phyloP scores from a whole-genome alignment of 2,113 vertebrate species.

The Tachysurus vachellii region DNA sequence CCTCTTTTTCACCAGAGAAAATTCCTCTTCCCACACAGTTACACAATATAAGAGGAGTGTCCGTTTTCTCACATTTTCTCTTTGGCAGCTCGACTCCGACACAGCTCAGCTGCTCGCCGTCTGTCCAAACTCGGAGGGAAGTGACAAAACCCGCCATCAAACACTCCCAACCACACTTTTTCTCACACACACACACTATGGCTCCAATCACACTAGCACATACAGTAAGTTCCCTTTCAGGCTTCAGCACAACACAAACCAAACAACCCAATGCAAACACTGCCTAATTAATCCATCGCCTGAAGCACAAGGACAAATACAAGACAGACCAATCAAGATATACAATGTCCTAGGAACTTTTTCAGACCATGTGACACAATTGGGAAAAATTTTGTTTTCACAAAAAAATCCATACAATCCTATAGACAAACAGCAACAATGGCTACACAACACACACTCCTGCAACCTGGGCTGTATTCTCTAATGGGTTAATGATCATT shows the following conservation, averaged over 20 bases:
- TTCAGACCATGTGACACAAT: not conserved
- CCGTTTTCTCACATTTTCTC: slow-evolving; percentile 70
- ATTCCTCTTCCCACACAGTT: slow-evolving; percentile 50
- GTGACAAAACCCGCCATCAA: slow-evolving; percentile 60
- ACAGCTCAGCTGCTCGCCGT: slow-evolving; percentile 61
- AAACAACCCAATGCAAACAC: not conserved
- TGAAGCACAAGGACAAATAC: not conserved
- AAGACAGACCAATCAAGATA: not conserved
- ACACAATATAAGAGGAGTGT: slow-evolving; percentile 35
- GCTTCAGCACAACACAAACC: not conserved
- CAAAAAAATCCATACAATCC: slow-evolving; percentile 55
- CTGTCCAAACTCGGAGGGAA: slow-evolving; percentile 62
- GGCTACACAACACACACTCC: slow-evolving; percentile 38
- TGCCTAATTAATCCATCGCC: not conserved
- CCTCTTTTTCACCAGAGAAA: slow-evolving; percentile 37
- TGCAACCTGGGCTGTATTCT: slow-evolving; percentile 49
- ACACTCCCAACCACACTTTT: slow-evolving; percentile 28
- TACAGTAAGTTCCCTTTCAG: not conserved
- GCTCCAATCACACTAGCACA: not conserved
- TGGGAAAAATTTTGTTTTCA: not conserved
- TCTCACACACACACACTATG: slow-evolving; percentile 38
- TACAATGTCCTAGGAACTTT: not conserved
- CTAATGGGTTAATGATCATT: slow-evolving; percentile 69
- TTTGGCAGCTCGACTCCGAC: slow-evolving; percentile 54
- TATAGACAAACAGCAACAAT: slow-evolving; percentile 44